Base-by-base conservation (phyloP, 2,797 vertebrate genomes). In the Diplodus puntazzo region DNA sequence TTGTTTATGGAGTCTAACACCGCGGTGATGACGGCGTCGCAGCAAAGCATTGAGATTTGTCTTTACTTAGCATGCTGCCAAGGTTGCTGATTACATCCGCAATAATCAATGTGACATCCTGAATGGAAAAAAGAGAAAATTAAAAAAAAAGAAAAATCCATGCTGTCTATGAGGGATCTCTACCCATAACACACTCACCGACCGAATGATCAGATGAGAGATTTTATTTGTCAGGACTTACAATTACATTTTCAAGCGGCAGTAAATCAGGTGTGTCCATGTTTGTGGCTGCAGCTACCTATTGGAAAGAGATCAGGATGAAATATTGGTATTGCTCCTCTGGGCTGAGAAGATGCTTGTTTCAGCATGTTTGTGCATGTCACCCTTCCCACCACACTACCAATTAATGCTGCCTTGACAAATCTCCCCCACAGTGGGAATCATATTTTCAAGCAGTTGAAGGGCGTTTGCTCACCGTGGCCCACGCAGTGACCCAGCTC, bases 341-440 rank as follows among this genome's bases (percentile, higher is more conserved):
- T 52, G 64, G 73, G 75, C 73, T 80, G 77, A 82, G 86, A 92
- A 92, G 91, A 91, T 94, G 93, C 93, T 93, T 92, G 94, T 92
- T 93, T 95, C 93, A 95, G 94, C 93, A 92, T 89, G 90, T 94
- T 95, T 95, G 90, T 87, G 82, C 90, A 83, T 92, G 93, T 93
- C 91, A 86, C 82, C 89, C 80, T 83, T 84, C 85, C 75, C 9
- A 79, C 81, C 88, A 55, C 87, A 50, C 75, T 69, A 69, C 75
- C 80, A 91, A 93, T 95, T 91, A 94, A 93, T 94, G 88, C 76
- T 48, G 73, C 82, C 86, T 87, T 94, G 92, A 94, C 85, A 94
- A 92, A 92, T 91, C 86, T 86, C 80, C 80, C 69, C 71, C 42
- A 30, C 79, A 90, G 84, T 83, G 80, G 78, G 87, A 92, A 87